phyloP scores from a whole-genome alignment of 1,140 invertebrate species.

The Conus ventricosus region DNA sequence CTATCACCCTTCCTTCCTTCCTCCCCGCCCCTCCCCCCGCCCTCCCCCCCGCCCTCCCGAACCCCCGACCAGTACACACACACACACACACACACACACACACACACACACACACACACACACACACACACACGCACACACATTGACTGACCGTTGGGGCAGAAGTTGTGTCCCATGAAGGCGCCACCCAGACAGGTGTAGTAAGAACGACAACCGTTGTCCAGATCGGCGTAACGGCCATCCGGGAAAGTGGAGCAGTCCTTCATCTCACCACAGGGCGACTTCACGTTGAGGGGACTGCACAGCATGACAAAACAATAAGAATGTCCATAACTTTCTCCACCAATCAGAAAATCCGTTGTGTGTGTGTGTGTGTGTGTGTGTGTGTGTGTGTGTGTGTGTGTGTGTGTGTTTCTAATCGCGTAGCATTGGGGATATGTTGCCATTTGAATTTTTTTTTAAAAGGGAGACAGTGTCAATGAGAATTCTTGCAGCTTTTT shows the following conservation, averaged over 20 bases:
- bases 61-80: neutral
- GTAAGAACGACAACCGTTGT: constrained; percentile 44
- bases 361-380: no score
- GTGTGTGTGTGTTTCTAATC: no score
- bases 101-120: neutral
- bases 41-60: no score
- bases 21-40: no score
- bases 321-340: neutral
- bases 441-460: no score
- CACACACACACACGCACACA: constrained; percentile 4
- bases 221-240: constrained; percentile 45
- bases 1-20: no score
- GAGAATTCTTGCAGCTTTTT: no score
- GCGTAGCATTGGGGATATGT: no score
- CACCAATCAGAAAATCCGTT: neutral
- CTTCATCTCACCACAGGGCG: constrained; percentile 33
- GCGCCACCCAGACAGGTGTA: constrained; percentile 48
- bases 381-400: no score
- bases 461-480: no score
- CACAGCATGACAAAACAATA: no score
- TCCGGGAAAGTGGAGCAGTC: constrained; percentile 47
- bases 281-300: constrained; percentile 15
- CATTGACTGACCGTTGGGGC: constrained; percentile 39
- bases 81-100: constrained; percentile 19
- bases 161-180: constrained; percentile 56